phyloP scores from a whole-genome alignment of 2,888 invertebrate genomes.

The Andrena camellia region DNA sequence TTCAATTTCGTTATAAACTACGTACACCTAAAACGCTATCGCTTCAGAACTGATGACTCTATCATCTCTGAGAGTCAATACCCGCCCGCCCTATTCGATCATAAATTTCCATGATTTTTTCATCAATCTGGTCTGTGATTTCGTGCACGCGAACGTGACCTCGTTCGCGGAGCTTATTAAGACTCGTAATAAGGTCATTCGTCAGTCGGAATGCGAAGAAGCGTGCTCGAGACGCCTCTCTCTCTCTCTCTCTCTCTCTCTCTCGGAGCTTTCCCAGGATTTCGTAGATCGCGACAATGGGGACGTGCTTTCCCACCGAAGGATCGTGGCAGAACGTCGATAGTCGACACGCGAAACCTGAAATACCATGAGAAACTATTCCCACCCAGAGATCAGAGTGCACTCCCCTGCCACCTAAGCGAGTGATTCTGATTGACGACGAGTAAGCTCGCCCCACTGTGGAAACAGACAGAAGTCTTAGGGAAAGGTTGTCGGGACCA shows the following conservation, averaged over 20 bases:
- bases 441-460: neutral
- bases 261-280: neutral
- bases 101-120: slow-evolving; percentile 22
- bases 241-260: neutral
- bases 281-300: neutral
- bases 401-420: neutral
- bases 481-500: neutral
- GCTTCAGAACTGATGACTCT: slow-evolving; percentile 4
- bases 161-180: slow-evolving; percentile 61
- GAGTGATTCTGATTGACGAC: slow-evolving; percentile 43
- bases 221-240: slow-evolving; percentile 48
- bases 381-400: slow-evolving; percentile 5
- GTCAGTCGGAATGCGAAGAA: slow-evolving; percentile 42
- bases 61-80: neutral
- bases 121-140: slow-evolving; percentile 3
- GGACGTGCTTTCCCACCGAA: neutral
- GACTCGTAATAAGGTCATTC: slow-evolving; percentile 60
- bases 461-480: slow-evolving; percentile 1
- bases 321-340: slow-evolving; percentile 36
- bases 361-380: slow-evolving; percentile 13
- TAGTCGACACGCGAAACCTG: neutral
- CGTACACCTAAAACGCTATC: neutral
- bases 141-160: slow-evolving; percentile 58
- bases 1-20: too few species aligned
- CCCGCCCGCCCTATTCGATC: neutral